Evolutionary conservation across 2,888 invertebrate species (phyloP).

Genomic region (Apoda limacodes): DNA sequence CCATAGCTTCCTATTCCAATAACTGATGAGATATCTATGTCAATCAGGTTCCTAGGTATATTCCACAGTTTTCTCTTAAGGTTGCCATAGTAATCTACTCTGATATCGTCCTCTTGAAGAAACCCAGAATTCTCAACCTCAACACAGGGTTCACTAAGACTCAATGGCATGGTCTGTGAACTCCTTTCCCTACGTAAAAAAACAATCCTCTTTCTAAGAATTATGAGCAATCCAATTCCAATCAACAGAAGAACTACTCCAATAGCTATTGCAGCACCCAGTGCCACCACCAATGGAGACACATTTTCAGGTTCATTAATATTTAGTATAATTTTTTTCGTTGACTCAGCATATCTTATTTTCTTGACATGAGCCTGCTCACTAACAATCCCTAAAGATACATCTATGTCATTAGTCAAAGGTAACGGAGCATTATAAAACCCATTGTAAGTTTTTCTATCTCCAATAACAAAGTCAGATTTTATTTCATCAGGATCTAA

Average conservation of each 20-base stretch:
- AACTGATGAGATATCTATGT: constrained; percentile 76
- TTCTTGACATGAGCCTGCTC: constrained; percentile 74
- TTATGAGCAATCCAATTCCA: constrained; percentile 72
- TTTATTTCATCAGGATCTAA: constrained; percentile 75
- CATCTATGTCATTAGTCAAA: constrained; percentile 71
- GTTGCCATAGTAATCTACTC: constrained; percentile 78
- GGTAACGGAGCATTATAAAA: constrained; percentile 83
- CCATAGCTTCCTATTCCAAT: constrained; percentile 84
- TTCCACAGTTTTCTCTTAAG: constrained; percentile 82
- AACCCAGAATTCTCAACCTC: constrained; percentile 86
- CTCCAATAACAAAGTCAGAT: constrained; percentile 81
- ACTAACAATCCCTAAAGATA: constrained; percentile 80
- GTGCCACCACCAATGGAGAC: constrained; percentile 59
- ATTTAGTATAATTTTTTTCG: constrained; percentile 63
- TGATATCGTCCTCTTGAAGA: constrained; percentile 77
- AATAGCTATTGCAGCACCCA: constrained; percentile 75
- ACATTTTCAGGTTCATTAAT: constrained; percentile 59
- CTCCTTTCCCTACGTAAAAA: constrained; percentile 57
- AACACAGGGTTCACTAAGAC: constrained; percentile 82
- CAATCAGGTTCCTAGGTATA: constrained; percentile 77
- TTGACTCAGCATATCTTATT: constrained; percentile 72
- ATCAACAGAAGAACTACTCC: constrained; percentile 76
- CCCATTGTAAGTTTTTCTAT: constrained; percentile 77
- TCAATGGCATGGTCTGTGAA: constrained; percentile 72
- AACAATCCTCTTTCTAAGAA: constrained; percentile 60